Evolutionary conservation across 2,797 vertebrate species (phyloP).

Genomic region (Pseudochirops corinnae): DNA sequence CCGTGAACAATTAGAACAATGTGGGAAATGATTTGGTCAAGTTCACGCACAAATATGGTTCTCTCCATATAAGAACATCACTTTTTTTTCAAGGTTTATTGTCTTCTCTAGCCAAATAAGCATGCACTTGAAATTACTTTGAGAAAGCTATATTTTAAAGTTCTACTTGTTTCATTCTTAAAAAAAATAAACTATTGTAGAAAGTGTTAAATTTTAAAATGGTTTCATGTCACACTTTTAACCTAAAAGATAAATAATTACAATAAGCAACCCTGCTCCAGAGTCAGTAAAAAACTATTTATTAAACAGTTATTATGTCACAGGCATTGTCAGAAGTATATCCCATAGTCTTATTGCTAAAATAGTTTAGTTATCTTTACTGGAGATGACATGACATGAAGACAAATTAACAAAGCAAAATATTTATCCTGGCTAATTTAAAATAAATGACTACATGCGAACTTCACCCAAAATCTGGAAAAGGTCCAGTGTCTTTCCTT

Average conservation of each 20-base stretch:
- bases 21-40: not conserved
- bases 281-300: not conserved
- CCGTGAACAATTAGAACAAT: not conserved
- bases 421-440: not conserved
- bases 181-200: not conserved
- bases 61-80: not conserved
- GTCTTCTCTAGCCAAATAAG: not conserved
- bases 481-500: not conserved
- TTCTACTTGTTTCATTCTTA: not conserved
- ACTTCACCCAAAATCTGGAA: not conserved
- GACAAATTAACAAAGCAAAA: not conserved
- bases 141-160: not conserved
- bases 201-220: not conserved
- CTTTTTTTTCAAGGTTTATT: not conserved
- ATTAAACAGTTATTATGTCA: not conserved
- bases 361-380: not conserved
- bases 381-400: not conserved
- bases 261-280: not conserved
- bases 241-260: not conserved
- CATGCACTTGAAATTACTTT: not conserved
- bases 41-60: not conserved
- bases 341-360: not conserved
- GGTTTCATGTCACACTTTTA: not conserved
- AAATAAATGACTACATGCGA: not conserved
- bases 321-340: not conserved